Conservation (phyloP, 2,113 vertebrate species). For the Hystrix cristata region DNA sequence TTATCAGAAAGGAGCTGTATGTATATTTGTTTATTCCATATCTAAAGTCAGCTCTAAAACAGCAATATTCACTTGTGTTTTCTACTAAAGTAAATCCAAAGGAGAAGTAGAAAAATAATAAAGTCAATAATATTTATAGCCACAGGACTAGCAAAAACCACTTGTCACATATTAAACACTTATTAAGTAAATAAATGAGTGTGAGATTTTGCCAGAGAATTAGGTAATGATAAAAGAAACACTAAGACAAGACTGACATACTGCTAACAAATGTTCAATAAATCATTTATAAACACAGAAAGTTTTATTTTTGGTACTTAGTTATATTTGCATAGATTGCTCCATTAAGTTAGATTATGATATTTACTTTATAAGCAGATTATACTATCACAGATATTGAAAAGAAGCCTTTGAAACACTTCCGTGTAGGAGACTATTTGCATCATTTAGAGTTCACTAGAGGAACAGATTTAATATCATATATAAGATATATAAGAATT, state of each 20-base stretch:
- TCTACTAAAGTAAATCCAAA: constrained; percentile 21
- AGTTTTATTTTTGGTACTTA: background rate
- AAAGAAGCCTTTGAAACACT: background rate
- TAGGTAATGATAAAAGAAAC: background rate
- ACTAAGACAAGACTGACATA: background rate
- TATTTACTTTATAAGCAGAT: background rate
- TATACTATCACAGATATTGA: background rate
- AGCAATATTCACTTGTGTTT: constrained; percentile 27
- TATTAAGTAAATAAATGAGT: background rate
- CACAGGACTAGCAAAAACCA: background rate
- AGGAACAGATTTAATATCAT: background rate
- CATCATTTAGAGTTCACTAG: background rate
- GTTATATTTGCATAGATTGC: background rate
- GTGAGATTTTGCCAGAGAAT: constrained; percentile 5
- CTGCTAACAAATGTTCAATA: constrained; percentile 8
- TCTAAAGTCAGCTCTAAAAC: constrained; percentile 56
- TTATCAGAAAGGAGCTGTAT: background rate
- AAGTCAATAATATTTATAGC: background rate
- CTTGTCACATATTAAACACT: background rate
- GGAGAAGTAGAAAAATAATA: constrained; percentile 35
- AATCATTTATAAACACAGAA: background rate
- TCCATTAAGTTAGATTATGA: constrained; percentile 2
- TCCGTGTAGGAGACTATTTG: background rate
- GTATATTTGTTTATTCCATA: constrained; percentile 42
- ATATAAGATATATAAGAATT: background rate